These are phyloP conservation scores for Chymomyza caudatula DNA, from an alignment of 2,888 invertebrate genomes.

Conservation along the genomic window DNA sequence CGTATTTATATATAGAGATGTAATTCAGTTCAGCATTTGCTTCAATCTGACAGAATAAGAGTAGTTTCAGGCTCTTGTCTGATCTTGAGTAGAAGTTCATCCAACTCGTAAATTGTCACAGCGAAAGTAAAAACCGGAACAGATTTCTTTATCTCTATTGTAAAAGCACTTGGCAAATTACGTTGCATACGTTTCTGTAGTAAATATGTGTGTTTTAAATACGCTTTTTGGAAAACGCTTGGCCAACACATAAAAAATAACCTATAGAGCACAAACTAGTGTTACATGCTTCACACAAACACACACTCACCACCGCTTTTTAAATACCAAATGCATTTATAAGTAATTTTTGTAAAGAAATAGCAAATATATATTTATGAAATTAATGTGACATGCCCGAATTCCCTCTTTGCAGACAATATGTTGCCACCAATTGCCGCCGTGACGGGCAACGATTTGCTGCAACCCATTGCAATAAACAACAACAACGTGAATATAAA, in stretches of 20 bases:
- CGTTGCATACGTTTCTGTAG: not conserved
- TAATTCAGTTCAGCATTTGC: no score
- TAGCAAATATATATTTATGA: not conserved
- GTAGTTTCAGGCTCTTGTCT: not conserved
- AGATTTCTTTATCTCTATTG: not conserved
- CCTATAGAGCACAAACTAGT: not conserved
- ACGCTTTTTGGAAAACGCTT: not conserved
- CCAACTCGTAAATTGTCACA: not conserved
- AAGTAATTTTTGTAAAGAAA: not conserved
- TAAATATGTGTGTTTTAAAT: not conserved
- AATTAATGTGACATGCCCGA: not conserved
- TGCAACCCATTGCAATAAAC: conserved; percentile 53
- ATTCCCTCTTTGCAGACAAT: conserved; percentile 76
- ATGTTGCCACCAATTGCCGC: conserved; percentile 78
- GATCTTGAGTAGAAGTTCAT: no score
- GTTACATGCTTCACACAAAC: not conserved
- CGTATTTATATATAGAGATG: no score
- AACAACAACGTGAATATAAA: conserved; percentile 59
- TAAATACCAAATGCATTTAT: not conserved
- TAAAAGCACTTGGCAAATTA: not conserved
- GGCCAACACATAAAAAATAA: not conserved
- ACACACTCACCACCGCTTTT: conserved; percentile 2
- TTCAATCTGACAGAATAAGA: no score
- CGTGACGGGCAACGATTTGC: conserved; percentile 59
- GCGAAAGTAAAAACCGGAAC: not conserved